A percentile compares a stretch with the other conserved stretches of the same genome.
phyloP scores from a whole-genome alignment of 1,140 invertebrate genomes.

The Vollenhovia emeryi region DNA sequence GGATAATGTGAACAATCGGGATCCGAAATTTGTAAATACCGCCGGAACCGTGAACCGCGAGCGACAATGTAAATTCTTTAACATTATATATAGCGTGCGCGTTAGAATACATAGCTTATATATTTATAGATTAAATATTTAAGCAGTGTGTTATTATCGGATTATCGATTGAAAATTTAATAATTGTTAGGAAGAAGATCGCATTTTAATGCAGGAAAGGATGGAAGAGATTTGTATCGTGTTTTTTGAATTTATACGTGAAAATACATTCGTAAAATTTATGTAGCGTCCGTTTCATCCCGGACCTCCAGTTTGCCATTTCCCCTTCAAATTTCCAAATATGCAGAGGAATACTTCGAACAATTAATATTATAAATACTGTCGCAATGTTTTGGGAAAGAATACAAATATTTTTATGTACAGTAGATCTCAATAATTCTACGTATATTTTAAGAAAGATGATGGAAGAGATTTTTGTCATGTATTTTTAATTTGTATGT shows the following conservation, averaged over 20 bases:
- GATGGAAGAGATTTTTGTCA: background rate
- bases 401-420: background rate
- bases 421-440: too few relatives aligned
- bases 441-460: background rate
- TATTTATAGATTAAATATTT: conserved; percentile 28
- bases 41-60: background rate
- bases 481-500: conserved; percentile 28
- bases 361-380: background rate
- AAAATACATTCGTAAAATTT: conserved; percentile 42
- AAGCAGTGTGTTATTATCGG: conserved; percentile 14
- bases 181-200: conserved; percentile 16
- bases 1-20: background rate
- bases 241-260: conserved; percentile 28
- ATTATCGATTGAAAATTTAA: conserved; percentile 14
- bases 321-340: background rate
- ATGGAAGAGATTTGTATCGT: background rate
- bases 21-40: conserved; percentile 28
- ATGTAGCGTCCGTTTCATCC: background rate
- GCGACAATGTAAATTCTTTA: conserved; percentile 28
- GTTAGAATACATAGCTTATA: conserved; percentile 5
- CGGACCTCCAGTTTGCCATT: background rate
- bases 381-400: background rate
- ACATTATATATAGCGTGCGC: conserved; percentile 9
- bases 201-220: background rate
- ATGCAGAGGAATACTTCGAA: background rate